Conservation (phyloP, 2,797 vertebrate species). For the Orientallactaga sibirica region DNA sequence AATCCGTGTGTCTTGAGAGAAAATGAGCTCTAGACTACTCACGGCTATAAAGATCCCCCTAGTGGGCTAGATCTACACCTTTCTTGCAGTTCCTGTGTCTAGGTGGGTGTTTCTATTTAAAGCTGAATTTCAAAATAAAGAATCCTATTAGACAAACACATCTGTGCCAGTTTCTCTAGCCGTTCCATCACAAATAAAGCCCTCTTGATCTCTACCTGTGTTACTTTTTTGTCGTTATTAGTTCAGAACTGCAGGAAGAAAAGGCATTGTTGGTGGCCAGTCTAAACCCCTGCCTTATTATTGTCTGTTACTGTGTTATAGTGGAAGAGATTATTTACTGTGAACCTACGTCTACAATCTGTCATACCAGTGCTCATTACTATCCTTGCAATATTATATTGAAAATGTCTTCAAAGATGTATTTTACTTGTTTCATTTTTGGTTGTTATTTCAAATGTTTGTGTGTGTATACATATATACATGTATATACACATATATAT, state of each 20-base stretch:
- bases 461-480: background rate
- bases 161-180: background rate
- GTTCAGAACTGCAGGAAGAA: background rate
- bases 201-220: slow-evolving; percentile 29
- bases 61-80: background rate
- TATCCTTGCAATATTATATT: slow-evolving; percentile 29
- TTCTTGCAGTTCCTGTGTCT: slow-evolving; percentile 34
- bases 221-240: slow-evolving; percentile 39
- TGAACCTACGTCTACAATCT: slow-evolving; percentile 42
- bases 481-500: no score
- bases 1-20: background rate
- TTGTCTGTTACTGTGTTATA: slow-evolving; percentile 37
- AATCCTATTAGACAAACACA: slow-evolving; percentile 31
- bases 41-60: background rate
- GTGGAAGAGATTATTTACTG: background rate
- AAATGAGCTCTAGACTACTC: background rate
- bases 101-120: slow-evolving; percentile 19
- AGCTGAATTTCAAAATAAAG: slow-evolving; percentile 33
- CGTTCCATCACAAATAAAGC: slow-evolving; percentile 51
- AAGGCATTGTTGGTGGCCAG: background rate
- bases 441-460: background rate
- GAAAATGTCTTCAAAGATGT: slow-evolving; percentile 35
- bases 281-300: slow-evolving; percentile 18
- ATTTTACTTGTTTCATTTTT: slow-evolving; percentile 39
- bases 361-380: background rate